Evolutionary conservation across 1,140 invertebrate genomes (phyloP), one percentile per base, ranked within the genome.

Genomic region (Brachionus asplanchnoidis): DNA sequence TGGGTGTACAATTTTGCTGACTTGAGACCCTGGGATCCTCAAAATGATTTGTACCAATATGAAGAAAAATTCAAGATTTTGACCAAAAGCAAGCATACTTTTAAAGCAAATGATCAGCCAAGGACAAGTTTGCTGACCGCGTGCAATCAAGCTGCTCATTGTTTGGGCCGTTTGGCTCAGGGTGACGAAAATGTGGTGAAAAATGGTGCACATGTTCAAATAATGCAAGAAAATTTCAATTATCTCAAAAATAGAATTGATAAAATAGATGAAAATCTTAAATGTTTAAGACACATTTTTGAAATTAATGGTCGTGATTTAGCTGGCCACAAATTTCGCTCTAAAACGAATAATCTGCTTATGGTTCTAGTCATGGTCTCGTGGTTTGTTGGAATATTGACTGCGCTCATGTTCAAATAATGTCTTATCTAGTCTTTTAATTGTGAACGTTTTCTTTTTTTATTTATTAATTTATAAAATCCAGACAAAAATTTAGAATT

Each of bases 1-100:
- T 95, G 94, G 94, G 89, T 93, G 2, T 95, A 95, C 88, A 93
- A 93, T 86, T 92, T 94, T 88, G 87, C 89, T 32, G 91, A 91
- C 85, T 88, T 87, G 46, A 89, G 94, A 65, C 94, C 94, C 0
- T 95, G 94, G 94, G 94, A 95, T 90, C 92, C 92, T 1, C 91
- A 93, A 84, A 95, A 95, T 87, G 94, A 95, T 89, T 89, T 95
- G 4, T 91, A 93, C 53, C 94, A 95, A 88, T 95, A 93, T 87
- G 94, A 95, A 88, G 89, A 91, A 83, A 92, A 93, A 85, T 94
- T 92, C 87, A 90, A 92, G 78, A 92, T 94, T 17, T 90, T 92
- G 84, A 94, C 94, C 26, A 92, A 93, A 88, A 94, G 93, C 9
- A 91, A 92, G 56, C 93, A 94, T 88, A 92, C 92, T 86, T 93